phyloP scores from a whole-genome alignment of 2,888 invertebrate genomes.

The Cataglyphis altisquamis region DNA sequence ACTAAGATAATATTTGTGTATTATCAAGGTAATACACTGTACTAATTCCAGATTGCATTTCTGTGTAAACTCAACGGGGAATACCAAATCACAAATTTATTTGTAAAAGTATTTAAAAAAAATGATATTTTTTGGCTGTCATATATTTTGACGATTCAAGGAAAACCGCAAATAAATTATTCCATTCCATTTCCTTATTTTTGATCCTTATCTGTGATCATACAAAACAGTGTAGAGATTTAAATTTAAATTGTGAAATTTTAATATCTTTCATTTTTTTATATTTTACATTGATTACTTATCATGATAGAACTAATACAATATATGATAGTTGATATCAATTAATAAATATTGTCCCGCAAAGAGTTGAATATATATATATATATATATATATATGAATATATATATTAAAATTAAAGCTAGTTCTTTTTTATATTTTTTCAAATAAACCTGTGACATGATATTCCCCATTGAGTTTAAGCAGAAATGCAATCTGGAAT shows the following conservation, averaged over 20 bases:
- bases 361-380: neutral
- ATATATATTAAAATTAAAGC: neutral
- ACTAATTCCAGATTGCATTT: neutral
- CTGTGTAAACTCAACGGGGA: conserved; percentile 9
- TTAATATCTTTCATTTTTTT: neutral
- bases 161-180: conserved; percentile 12
- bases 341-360: neutral
- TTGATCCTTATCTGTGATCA: neutral
- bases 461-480: conserved; percentile 23
- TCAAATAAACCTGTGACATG: neutral
- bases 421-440: neutral
- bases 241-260: neutral
- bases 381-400: neutral
- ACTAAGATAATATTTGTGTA: neutral
- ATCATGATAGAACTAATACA: neutral
- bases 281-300: neutral
- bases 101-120: neutral
- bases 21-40: neutral
- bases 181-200: neutral
- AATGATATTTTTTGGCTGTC: neutral
- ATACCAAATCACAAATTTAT: conserved; percentile 1
- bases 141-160: neutral
- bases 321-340: neutral
- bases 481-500: neutral
- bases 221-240: neutral